Evolutionary conservation across 1,140 invertebrate species (phyloP), one percentile per base, ranked within the genome.

Genomic region (Platyura marginata): DNA sequence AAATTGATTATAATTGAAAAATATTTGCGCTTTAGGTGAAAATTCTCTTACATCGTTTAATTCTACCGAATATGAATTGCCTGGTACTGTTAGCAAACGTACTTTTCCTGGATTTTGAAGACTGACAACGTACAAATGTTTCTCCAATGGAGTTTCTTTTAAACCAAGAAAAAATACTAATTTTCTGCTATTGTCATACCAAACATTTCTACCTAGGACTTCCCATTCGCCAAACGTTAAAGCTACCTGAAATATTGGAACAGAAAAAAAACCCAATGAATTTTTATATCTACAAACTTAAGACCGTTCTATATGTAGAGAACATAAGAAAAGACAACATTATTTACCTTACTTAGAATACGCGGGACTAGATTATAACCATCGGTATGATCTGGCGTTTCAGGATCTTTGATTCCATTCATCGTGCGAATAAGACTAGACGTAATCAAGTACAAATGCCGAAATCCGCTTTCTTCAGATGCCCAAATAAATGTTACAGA

Each of bases 391-490:
- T 29, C 25, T 8, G 13, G 6, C 6, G 13, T 13, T 13, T 8
- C 13, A 6, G 25, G 13, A 8, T 29, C 25, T 29, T 29, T 29
- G 25, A 29, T 11, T n/a, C 34, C 34, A n/a, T 36, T 36, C 13
- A 16, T n/a, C 18, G 34, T 43, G 16, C 49, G 19, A 18, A 49
- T 16, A 4, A 61, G 25, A 44, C 58, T 61, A 23, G 59, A 57
- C 13, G 59, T 59, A 18, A 91, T 67, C 16, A 86, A 64, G 63
- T 94, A 94, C 20, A 97, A 67, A 63, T 96, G 93, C 36, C 89
- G 67, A 55, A 74, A 92, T n/a, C 91, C 89, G 1, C 80, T 80
- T 56, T 90, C 83, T 63, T 96, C 91, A 37, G 81, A 90, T 0
- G 84, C 84, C 88, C 88, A 95, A 34, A 97, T 72, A 60, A 93